These are phyloP conservation scores for Corvus cornix DNA, from an alignment of 2,113 vertebrate species.

Conservation along the genomic window DNA sequence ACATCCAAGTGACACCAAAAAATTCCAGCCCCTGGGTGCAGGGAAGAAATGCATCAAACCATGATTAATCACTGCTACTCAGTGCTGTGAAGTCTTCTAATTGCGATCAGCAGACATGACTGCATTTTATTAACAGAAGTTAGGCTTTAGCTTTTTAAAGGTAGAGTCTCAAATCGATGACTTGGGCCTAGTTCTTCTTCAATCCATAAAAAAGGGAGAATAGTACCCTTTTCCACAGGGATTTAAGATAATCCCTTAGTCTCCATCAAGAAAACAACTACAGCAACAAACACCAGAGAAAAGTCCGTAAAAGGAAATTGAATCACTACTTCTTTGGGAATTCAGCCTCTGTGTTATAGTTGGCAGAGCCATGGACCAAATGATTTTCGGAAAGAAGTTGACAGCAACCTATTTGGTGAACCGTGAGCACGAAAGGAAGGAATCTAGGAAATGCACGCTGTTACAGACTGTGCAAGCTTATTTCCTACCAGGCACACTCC, in stretches of 20 bases:
- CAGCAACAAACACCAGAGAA: background rate
- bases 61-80: background rate
- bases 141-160: background rate
- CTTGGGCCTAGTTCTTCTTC: background rate
- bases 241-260: background rate
- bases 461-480: background rate
- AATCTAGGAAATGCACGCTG: background rate
- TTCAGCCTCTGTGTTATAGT: background rate
- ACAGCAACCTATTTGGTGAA: background rate
- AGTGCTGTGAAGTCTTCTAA: background rate
- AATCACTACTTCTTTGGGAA: background rate
- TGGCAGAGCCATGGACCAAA: background rate
- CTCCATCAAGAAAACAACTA: background rate
- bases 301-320: background rate
- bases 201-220: background rate
- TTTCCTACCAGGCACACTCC: background rate
- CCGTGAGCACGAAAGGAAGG: background rate
- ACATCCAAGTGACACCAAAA: background rate
- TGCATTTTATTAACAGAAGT: background rate
- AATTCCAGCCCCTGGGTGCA: background rate
- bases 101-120: background rate
- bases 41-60: background rate
- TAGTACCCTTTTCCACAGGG: background rate
- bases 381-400: background rate
- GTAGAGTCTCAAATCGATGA: background rate